A percentile compares a stretch with the other conserved stretches of the same genome.
phyloP scores from a whole-genome alignment of 2,888 invertebrate species.

The Ennomos quercinarius region DNA sequence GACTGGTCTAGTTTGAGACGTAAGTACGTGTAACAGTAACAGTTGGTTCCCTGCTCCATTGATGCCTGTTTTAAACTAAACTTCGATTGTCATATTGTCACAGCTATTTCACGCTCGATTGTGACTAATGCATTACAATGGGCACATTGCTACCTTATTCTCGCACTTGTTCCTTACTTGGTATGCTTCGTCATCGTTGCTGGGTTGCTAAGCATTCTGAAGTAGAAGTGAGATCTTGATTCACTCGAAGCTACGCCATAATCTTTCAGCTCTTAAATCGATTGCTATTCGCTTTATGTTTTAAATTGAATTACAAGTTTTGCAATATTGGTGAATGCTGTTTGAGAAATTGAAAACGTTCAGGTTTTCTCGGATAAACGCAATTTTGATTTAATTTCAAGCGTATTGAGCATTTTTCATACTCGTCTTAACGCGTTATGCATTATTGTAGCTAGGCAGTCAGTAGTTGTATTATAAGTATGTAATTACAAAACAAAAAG shows the following conservation, averaged over 20 bases:
- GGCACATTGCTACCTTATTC: constrained; percentile 21
- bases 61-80: constrained; percentile 6
- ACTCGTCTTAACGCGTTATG: background rate
- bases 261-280: background rate
- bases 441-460: background rate
- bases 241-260: too few relatives aligned
- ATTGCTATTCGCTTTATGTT: constrained; percentile 20
- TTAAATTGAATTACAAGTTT: constrained; percentile 22
- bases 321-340: constrained; percentile 6
- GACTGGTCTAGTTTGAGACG: too few relatives aligned
- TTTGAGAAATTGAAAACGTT: constrained; percentile 17
- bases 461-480: too few relatives aligned
- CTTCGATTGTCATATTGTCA: background rate
- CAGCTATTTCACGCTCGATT: constrained; percentile 11
- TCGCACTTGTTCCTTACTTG: constrained; percentile 16
- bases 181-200: constrained; percentile 24
- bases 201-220: constrained; percentile 14
- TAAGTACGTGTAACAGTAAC: background rate
- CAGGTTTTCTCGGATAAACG: constrained; percentile 6
- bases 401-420: constrained; percentile 9
- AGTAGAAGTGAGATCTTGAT: background rate
- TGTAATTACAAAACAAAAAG: too few relatives aligned
- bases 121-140: constrained; percentile 34
- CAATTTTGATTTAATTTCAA: constrained; percentile 17
- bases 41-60: constrained; percentile 5